A percentile compares a stretch with the other conserved stretches of the same genome.
phyloP scores from a whole-genome alignment of 2,113 vertebrate genomes.

The Mystacornis crossleyi region DNA sequence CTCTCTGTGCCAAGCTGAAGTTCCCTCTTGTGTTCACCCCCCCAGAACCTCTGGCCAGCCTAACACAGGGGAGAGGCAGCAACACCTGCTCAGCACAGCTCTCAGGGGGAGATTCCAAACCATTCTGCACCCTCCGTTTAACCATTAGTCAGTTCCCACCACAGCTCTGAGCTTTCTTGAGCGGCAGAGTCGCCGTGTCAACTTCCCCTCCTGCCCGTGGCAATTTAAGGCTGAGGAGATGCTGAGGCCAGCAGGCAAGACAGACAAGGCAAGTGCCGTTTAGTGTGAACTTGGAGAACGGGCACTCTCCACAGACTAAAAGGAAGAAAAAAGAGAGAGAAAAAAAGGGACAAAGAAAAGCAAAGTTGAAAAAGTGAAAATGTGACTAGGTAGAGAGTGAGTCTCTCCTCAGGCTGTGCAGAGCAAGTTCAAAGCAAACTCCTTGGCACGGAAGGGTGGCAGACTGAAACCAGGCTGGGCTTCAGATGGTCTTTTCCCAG shows the following conservation, averaged over 20 bases:
- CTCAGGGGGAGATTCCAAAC: neutral
- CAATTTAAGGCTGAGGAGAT: neutral
- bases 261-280: neutral
- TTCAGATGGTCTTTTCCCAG: neutral
- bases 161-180: neutral
- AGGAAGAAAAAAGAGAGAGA: no score
- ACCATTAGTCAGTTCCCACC: neutral
- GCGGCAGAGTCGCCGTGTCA: neutral
- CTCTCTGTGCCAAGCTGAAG: fast-evolving
- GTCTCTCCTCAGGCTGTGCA: neutral
- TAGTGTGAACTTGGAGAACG: neutral
- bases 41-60: neutral
- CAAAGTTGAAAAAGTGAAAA: neutral
- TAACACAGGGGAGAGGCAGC: neutral
- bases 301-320: neutral
- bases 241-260: neutral
- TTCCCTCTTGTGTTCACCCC: neutral
- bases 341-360: neutral
- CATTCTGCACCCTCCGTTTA: neutral
- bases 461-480: neutral
- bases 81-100: neutral
- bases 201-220: neutral
- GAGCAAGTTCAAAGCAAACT: neutral
- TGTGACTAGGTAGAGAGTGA: neutral
- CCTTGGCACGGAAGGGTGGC: neutral